phyloP scores from a whole-genome alignment of 2,888 invertebrate genomes.

The Pasiphila rectangulata region DNA sequence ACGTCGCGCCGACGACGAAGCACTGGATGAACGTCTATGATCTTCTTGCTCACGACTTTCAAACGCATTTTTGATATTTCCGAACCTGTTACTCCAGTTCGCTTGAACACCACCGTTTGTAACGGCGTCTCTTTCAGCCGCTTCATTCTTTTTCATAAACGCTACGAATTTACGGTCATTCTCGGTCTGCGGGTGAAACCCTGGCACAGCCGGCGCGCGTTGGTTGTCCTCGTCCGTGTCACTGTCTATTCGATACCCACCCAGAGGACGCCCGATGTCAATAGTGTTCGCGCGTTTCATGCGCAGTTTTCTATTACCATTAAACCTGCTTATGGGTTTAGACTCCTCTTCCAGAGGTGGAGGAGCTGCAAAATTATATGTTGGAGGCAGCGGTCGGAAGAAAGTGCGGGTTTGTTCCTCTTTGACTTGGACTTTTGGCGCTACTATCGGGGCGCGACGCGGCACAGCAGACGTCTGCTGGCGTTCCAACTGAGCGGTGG shows the following conservation, averaged over 20 bases:
- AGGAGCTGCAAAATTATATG: slow-evolving; percentile 68
- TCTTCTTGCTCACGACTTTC: slow-evolving; percentile 80
- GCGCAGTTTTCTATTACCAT: slow-evolving; percentile 84
- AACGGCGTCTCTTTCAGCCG: slow-evolving; percentile 39
- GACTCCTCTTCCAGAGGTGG: slow-evolving; percentile 58
- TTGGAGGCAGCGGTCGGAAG: slow-evolving; percentile 66
- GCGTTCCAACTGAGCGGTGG: slow-evolving; percentile 49
- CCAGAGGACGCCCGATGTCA: slow-evolving; percentile 88
- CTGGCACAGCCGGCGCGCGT: slow-evolving; percentile 78
- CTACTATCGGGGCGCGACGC: slow-evolving; percentile 34
- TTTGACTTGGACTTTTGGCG: slow-evolving; percentile 38
- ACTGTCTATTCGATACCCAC: slow-evolving; percentile 75
- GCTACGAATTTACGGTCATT: slow-evolving; percentile 92
- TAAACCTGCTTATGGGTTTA: slow-evolving; percentile 70
- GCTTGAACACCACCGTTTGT: slow-evolving; percentile 51
- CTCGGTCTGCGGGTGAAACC: slow-evolving; percentile 90
- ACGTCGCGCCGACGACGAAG: slow-evolving; percentile 76
- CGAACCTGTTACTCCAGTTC: slow-evolving; percentile 92
- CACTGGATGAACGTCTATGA: slow-evolving; percentile 65
- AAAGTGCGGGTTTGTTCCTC: slow-evolving; percentile 54
- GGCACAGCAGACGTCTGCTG: slow-evolving; percentile 35
- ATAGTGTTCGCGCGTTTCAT: slow-evolving; percentile 95
- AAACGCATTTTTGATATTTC: slow-evolving; percentile 90
- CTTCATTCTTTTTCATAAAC: slow-evolving; percentile 87
- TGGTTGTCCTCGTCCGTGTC: slow-evolving; percentile 71